Evolutionary conservation across 2,888 invertebrate species (phyloP), one percentile per base, ranked within the genome.

Genomic region (Helleia helle): DNA sequence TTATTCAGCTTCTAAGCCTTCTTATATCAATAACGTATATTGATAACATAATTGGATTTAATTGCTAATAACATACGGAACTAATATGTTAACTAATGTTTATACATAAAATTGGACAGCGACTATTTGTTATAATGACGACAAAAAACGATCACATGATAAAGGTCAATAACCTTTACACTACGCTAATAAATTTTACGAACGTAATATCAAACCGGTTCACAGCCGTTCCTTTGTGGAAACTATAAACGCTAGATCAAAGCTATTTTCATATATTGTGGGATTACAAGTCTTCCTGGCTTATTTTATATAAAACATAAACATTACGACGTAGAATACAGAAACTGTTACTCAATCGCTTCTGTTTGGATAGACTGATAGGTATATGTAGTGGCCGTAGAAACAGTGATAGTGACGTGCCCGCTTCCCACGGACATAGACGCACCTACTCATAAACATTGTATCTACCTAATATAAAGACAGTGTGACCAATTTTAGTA

Each of bases 271-370:
- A 31, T 40, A 24, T 39, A 31, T 31, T 11, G 25, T 42, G n/a
- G 42, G 41, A 40, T 44, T 38, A 41, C 43, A 36, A 15, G 24
- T 15, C 34, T 36, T 30, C 38, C 24, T 8, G 30, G 26, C 12
- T 42, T 41, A 39, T 42, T 46, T 41, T 43, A 41, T 39, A 36
- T 40, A 28, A 37, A 40, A 49, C 28, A 36, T 31, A 44, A 47
- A 47, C 42, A 44, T 14, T 38, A 24, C 40, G 36, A 41, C 37
- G 27, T 41, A 27, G 30, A 27, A 40, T 38, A 41, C 18, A 45
- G 37, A 38, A 36, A 40, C 40, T 13, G 30, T 36, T 13, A 36
- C 14, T 13, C 18, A 18, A 18, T 18, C 18, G 18, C 3, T 18
- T 18, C 18, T 5, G n/a, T n/a, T 5, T 18, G 18, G 18, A 18